Evolutionary conservation across 2,797 vertebrate species (phyloP).

Genomic region (Atherinosoma microstoma): DNA sequence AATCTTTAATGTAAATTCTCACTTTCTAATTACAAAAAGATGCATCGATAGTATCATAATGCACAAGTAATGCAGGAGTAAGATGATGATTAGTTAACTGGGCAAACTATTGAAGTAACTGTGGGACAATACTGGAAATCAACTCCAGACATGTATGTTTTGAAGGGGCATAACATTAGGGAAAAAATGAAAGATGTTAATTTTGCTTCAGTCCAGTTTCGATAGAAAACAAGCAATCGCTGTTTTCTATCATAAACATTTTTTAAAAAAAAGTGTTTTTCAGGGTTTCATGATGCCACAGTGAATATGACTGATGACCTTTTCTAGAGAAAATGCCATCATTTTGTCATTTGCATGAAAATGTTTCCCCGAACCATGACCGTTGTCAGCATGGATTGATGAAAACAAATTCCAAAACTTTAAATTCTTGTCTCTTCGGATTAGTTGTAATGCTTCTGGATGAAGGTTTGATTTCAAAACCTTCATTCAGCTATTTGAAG

Average conservation of each 20-base stretch:
- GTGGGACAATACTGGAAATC: too few species aligned
- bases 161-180: too few species aligned
- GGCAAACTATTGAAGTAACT: background rate
- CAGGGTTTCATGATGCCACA: background rate
- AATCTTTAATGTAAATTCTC: background rate
- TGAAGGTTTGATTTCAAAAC: slow-evolving; percentile 1
- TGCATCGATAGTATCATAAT: too few species aligned
- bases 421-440: slow-evolving; percentile 4
- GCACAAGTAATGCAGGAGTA: background rate
- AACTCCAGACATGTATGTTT: too few species aligned
- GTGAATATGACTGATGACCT: background rate
- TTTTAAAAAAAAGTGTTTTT: too few species aligned
- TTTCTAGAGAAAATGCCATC: background rate
- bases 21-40: background rate
- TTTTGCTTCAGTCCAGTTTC: too few species aligned
- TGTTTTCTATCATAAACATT: too few species aligned
- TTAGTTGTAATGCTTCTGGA: slow-evolving; percentile 12
- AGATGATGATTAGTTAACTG: background rate
- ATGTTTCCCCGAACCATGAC: background rate
- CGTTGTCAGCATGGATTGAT: background rate
- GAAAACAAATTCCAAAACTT: slow-evolving; percentile 34
- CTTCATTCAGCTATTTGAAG: slow-evolving; percentile 22
- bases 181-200: too few species aligned
- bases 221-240: too few species aligned
- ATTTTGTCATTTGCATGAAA: background rate